Base-by-base conservation (phyloP, 2,113 vertebrate genomes). In the Ifrita kowaldi region DNA sequence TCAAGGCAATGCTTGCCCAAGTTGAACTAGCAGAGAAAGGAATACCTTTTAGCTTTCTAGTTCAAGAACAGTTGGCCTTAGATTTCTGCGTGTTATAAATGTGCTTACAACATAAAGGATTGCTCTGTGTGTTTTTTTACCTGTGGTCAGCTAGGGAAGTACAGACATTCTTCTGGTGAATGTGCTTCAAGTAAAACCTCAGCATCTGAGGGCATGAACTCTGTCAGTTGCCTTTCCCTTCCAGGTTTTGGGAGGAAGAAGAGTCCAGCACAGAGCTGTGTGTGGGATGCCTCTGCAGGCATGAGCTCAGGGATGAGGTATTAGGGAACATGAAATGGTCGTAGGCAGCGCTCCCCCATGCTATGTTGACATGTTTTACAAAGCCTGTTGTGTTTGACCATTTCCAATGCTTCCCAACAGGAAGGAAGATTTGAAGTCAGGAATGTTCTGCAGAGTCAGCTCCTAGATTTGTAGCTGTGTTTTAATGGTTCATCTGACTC, bases 381-480 rank as follows among this genome's bases (percentile, higher is more conserved):
- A 64, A 80, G 42, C 46, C 42, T 64, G 24, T 79, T 65, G 37
- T 47, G 35, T 56, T 68, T 65, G 46, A 68, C 17, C 12, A 16
- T 57, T 84, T 87, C 64, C 8, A 62, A 2, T 14, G 60, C 39
- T 92, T 87, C 87, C 64, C 69, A 78, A 84, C 16, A 70, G 49
- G 49, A 86, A 78, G 50, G 52, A 87, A 44, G 28, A 41, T 44
- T 41, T 85, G 32, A 91, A 93, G 44, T 63, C 30, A 33, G 49
- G 22, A 76, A 69, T 20, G 16, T 73, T 80, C 49, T 90, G 59
- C 49, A n/a, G 77, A 47, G 49, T 91, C 74, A 78, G 16, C 65
- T 70, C 11, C 64, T 87, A 32, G 49, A 68, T 90, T 90, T 85
- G 63, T 69, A 88, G 75, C n/a, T 53, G 30, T 49, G 42, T 83